Base-by-base conservation (phyloP, 2,113 vertebrate genomes). In the Misgurnus anguillicaudatus region DNA sequence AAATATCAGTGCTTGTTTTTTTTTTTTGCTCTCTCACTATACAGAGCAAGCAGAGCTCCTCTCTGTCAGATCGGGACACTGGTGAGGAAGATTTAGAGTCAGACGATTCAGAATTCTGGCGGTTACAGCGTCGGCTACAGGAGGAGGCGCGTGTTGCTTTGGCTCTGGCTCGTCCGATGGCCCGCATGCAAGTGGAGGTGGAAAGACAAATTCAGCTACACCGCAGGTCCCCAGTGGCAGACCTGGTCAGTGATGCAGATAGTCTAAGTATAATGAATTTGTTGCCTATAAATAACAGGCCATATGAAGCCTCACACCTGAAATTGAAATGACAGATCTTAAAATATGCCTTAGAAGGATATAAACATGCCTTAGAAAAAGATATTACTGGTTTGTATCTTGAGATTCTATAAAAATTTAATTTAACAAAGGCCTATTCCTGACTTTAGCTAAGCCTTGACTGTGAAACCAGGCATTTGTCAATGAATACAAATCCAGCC, bases 161-260 rank as follows among this genome's bases (percentile, higher is more conserved):
- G 69, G 96, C 97, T 21, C 94, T 99, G 91, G 97, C 96, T 6
- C 95, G 97, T 79, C 97, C 97, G 72, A 99, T 99, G 97, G 97
- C 97, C 74, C 96, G 96, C 75, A 99, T 99, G 97, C 97, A 99
- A 90, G 97, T 99, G 48, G 96, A 99, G 87, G 97, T 99, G 90
- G 97, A 99, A 84, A 83, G 92, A 75, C 91, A 93, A 72, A 97
- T 98, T 83, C 97, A 98, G 81, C 94, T 96, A 88, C 95, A 98
- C 89, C 96, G 96, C 89, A 96, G 98, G 75, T 99, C 97, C 1
- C 97, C 97, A 0, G 96, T 99, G 67, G 97, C 96, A 0, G 96
- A 99, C 87, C 91, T 99, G 81, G 97, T 99, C 83, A 94, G 97
- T 78, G 0, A 16, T 7, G 41, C 36, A 45, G 14, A 5, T 24